Conservation (phyloP, 2,888 invertebrate genomes). For the Parthenolecanium corni region DNA sequence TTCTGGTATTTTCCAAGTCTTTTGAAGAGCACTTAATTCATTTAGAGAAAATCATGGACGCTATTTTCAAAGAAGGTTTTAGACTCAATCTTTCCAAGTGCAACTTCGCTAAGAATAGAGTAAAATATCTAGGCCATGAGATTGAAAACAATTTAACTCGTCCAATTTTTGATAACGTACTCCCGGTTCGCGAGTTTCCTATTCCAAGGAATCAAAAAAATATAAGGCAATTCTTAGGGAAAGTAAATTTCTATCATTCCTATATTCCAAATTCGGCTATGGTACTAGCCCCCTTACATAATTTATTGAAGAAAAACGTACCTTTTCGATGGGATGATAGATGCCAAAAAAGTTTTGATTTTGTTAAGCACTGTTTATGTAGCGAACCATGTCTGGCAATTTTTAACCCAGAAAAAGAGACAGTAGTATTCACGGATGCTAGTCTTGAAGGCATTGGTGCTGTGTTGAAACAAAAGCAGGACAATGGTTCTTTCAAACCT, state of each 20-base stretch:
- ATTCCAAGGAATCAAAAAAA: constrained; percentile 18
- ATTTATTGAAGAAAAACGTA: constrained; percentile 29
- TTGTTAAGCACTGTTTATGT: constrained; percentile 26
- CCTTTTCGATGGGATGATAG: constrained; percentile 31
- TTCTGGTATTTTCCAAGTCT: constrained; percentile 32
- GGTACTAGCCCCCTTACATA: constrained; percentile 12
- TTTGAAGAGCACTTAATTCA: constrained; percentile 33
- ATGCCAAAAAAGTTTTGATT: constrained; percentile 30
- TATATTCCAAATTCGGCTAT: constrained; percentile 17
- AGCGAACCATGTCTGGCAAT: no score
- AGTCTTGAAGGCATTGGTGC: no score
- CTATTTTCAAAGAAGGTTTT: constrained; percentile 29
- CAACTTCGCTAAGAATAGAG: not conserved
- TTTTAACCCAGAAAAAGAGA: no score
- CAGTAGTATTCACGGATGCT: constrained; percentile 32
- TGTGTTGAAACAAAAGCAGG: constrained; percentile 33
- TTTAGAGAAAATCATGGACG: constrained; percentile 31
- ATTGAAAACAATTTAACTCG: constrained; percentile 18
- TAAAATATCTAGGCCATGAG: constrained; percentile 22
- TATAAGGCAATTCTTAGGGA: constrained; percentile 25
- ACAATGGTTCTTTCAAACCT: constrained; percentile 30
- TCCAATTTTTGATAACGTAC: constrained; percentile 24
- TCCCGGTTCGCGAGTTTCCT: constrained; percentile 13
- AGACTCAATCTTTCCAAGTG: constrained; percentile 18
- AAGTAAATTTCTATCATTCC: constrained; percentile 27